Evolutionary conservation across 1,140 invertebrate genomes (phyloP).

Genomic region (Brachionus sp.): DNA sequence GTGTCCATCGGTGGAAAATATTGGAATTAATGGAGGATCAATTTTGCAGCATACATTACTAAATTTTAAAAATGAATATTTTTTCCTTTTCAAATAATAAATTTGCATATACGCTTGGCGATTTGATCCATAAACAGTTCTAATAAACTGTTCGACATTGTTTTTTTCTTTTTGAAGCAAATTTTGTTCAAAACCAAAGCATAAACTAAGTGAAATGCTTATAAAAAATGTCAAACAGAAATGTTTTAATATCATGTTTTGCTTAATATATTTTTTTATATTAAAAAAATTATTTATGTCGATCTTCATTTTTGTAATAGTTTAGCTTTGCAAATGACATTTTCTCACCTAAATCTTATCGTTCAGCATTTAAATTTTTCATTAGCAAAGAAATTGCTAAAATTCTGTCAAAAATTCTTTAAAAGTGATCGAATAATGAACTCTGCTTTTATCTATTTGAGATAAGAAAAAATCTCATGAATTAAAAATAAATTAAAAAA

Average conservation of each 20-base stretch:
- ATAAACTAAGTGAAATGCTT: not conserved
- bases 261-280: not conserved
- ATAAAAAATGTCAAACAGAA: not conserved
- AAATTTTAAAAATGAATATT: not conserved
- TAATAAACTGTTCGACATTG: not conserved
- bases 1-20: slow-evolving; percentile 25
- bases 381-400: not conserved
- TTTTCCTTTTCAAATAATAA: not conserved
- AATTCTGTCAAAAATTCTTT: not conserved
- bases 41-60: slow-evolving; percentile 40
- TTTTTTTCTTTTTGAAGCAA: not conserved
- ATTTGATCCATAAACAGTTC: not conserved
- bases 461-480: not conserved
- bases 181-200: not conserved
- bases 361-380: not conserved
- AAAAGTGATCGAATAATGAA: not conserved
- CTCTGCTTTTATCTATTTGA: not conserved
- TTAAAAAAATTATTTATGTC: not conserved
- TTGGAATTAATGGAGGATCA: slow-evolving; percentile 35
- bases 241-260: not conserved
- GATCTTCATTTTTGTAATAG: not conserved
- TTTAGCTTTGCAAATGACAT: not conserved
- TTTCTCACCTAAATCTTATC: slow-evolving; percentile 18
- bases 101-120: not conserved
- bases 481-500: not conserved